Evolutionary conservation across 2,888 invertebrate species (phyloP), one percentile per base, ranked within the genome.

Genomic region (Drosophila melanocephala): DNA sequence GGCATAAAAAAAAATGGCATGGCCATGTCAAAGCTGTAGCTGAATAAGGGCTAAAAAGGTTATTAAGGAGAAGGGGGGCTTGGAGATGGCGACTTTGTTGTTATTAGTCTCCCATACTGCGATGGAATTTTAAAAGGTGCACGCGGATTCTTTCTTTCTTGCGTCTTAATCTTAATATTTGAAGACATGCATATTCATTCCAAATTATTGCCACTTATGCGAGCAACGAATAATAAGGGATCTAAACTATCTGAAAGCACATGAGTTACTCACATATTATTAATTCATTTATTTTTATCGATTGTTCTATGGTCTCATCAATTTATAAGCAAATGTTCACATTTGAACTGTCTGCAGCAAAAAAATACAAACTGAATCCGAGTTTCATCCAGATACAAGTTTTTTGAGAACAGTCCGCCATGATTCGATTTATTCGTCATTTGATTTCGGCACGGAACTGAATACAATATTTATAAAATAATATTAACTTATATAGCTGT

Each of bases 1-100:
- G 71, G 67, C 62, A 47, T 62, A 51, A 67, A 42, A 60, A 63
- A 63, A 75, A 75, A 85, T 74, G 71, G 81, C 74, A 77, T 62
- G 73, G 71, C 66, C 65, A 53, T 44, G 62, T 28, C 64, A 65
- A 75, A 33, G 58, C 76, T 51, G 63, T n/a, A 55, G 59, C 65
- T 61, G 39, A 64, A 76, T 60, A 72, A 71, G 51, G 55, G 77
- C 56, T 76, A 47, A 51, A 79, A 67, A 58, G 51, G 28, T 33
- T 51, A 47, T 60, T 26, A 47, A 35, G 56, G 57, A 53, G 35
- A 6, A 14, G 44, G 3, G 12, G 22, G 14, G 14, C 12, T 6
- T 4, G 32, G 57, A 52, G 55, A 59, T 60, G 39, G n/a, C 50
- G 44, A 63, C 63, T 72, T 61, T 64, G 72, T 72, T 75, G 60